Percentiles rank a stretch among this genome's conserved stretches.
phyloP scores from a whole-genome alignment of 2,888 invertebrate species.

The Pyrochroa serraticornis region DNA sequence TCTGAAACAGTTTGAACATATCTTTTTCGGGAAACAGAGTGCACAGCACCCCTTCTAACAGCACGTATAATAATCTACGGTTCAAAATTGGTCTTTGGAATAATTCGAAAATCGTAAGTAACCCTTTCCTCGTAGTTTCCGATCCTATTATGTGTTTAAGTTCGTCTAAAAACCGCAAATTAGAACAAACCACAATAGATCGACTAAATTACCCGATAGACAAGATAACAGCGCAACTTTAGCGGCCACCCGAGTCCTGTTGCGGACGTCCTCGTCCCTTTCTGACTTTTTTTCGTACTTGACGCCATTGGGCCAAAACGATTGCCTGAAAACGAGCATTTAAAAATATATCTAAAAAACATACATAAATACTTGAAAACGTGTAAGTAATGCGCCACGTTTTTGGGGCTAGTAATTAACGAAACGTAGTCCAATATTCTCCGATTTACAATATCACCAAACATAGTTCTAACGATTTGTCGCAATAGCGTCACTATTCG shows the following conservation, averaged over 20 bases:
- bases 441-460: slow-evolving; percentile 83
- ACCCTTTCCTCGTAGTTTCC: slow-evolving; percentile 83
- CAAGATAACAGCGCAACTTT: slow-evolving; percentile 84
- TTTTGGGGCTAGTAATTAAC: slow-evolving; percentile 83
- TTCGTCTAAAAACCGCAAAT: slow-evolving; percentile 69
- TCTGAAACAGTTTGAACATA: slow-evolving; percentile 72
- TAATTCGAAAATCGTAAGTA: slow-evolving; percentile 83
- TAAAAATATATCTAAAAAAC: neutral
- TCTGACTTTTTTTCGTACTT: slow-evolving; percentile 52
- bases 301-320: slow-evolving; percentile 67
- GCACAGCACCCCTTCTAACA: slow-evolving; percentile 80
- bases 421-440: slow-evolving; percentile 89
- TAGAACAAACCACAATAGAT: neutral
- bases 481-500: slow-evolving; percentile 76
- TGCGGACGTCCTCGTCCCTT: slow-evolving; percentile 57
- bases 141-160: slow-evolving; percentile 87
- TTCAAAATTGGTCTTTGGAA: slow-evolving; percentile 88
- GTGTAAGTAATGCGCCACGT: slow-evolving; percentile 85
- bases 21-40: slow-evolving; percentile 82
- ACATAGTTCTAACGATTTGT: slow-evolving; percentile 79
- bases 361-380: slow-evolving; percentile 71
- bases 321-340: slow-evolving; percentile 57
- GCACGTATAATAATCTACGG: slow-evolving; percentile 79
- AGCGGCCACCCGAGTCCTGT: slow-evolving; percentile 83
- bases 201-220: slow-evolving; percentile 68